Evolutionary conservation across 1,140 invertebrate genomes (phyloP), one percentile per base, ranked within the genome.

Genomic region (Pantala flavescens): DNA sequence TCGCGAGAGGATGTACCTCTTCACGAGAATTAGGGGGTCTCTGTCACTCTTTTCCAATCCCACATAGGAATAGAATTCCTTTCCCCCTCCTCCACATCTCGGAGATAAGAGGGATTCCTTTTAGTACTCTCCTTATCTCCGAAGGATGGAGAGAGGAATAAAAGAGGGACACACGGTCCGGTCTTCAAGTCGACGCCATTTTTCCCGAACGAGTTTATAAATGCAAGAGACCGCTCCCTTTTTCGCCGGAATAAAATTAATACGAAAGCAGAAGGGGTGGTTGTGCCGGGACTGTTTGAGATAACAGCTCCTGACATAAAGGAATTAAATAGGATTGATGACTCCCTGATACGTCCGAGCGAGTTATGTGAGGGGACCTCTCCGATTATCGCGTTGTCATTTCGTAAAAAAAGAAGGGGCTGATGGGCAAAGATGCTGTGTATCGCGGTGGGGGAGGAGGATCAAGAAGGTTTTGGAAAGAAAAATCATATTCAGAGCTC

Each of bases 261-360:
- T 63, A 63, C 49, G 12, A 63, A 63, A 63, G 49, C 1, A 36
- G 49, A 63, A 21, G 5, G 49, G 49, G n/a, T 3, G 49, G 3
- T 3, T 3, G 3, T 21, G 14, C 49, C 49, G 28, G 28, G 28
- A 36, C 28, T 36, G 28, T 36, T 16, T 63, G 49, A 63, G 49
- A 63, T 63, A 63, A 63, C 49, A 63, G 49, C 49, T 63, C 49
- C 49, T 63, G 49, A 63, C 49, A 63, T 63, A 63, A 63, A 63
- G 49, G 49, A 63, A 63, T 63, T 63, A 63, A 63, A 63, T 63
- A 63, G 49, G 49, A 63, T 63, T 63, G 49, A 63, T 63, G 12
- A 63, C 49, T 63, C 49, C 49, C 14, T 63, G 49, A 63, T 63
- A 63, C 12, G 49, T 63, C 49, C n/a, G 49, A 63, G n/a, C 49